Conservation (phyloP, 2,888 invertebrate genomes). For the Timema cristinae region DNA sequence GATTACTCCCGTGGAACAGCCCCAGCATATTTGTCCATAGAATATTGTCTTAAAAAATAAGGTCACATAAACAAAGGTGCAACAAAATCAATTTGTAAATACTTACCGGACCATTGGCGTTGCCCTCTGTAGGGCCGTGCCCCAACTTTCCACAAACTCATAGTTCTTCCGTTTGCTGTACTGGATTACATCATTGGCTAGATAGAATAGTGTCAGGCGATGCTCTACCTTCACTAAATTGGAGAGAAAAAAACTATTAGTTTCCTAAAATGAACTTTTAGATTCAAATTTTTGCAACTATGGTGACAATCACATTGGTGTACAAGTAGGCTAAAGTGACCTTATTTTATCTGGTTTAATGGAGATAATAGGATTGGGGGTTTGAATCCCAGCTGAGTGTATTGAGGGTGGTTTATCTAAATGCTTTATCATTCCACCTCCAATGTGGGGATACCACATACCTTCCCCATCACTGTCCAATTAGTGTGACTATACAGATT, state of each 20-base stretch:
- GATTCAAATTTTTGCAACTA: neutral
- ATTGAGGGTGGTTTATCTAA: too few species aligned
- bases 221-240: conserved; percentile 74
- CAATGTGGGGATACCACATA: too few species aligned
- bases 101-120: conserved; percentile 78
- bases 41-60: too few species aligned
- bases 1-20: too few species aligned
- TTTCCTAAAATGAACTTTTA: conserved; percentile 1
- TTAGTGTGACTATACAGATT: too few species aligned
- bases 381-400: too few species aligned
- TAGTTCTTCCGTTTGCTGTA: conserved; percentile 90
- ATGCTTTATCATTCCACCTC: too few species aligned
- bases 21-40: too few species aligned
- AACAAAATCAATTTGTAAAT: too few species aligned
- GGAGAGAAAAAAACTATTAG: conserved; percentile 29
- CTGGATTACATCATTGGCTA: conserved; percentile 97
- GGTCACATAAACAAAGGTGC: too few species aligned
- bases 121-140: conserved; percentile 85
- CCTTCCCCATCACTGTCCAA: too few species aligned
- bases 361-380: neutral
- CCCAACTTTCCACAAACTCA: conserved; percentile 90
- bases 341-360: neutral
- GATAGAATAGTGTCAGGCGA: conserved; percentile 82
- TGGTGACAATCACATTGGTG: neutral
- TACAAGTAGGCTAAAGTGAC: neutral